Evolutionary conservation across 2,888 invertebrate species (phyloP).

Genomic region (Miltochrista miniata): DNA sequence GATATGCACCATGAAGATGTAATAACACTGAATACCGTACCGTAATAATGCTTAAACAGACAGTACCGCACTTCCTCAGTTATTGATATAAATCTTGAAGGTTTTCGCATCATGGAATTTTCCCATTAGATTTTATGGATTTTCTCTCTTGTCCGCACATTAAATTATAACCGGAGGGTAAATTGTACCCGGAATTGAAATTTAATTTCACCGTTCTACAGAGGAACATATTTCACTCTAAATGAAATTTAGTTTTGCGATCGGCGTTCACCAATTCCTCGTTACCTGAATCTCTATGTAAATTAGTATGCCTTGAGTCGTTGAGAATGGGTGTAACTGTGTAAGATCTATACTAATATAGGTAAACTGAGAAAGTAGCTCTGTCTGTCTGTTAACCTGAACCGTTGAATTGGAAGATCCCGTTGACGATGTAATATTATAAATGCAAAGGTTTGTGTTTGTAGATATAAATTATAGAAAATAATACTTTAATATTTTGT

Average conservation of each 20-base stretch:
- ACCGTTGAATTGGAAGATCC: too few relatives aligned
- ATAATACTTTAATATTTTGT: too few relatives aligned
- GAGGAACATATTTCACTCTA: conserved; percentile 41
- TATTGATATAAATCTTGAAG: conserved; percentile 72
- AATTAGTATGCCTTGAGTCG: conserved; percentile 23
- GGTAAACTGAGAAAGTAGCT: neutral
- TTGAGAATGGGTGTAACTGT: conserved; percentile 23
- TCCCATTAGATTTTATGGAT: conserved; percentile 79
- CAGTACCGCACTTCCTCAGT: conserved; percentile 49
- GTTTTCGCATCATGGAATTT: conserved; percentile 72
- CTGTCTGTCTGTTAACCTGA: too few relatives aligned
- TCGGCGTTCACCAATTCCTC: conserved; percentile 27
- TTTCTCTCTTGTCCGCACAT: conserved; percentile 73
- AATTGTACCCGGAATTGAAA: conserved; percentile 61
- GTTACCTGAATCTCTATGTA: conserved; percentile 26
- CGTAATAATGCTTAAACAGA: conserved; percentile 45
- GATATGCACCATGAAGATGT: conserved; percentile 13
- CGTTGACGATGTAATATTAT: too few relatives aligned
- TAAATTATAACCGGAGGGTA: conserved; percentile 74
- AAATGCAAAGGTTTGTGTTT: too few relatives aligned
- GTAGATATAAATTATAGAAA: too few relatives aligned
- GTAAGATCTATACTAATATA: neutral
- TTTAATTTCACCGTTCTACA: conserved; percentile 59
- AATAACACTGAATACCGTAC: conserved; percentile 29
- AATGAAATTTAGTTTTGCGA: conserved; percentile 38